Base-by-base conservation (phyloP, 2,797 vertebrate species). In the Acestrorhynchus altus region DNA sequence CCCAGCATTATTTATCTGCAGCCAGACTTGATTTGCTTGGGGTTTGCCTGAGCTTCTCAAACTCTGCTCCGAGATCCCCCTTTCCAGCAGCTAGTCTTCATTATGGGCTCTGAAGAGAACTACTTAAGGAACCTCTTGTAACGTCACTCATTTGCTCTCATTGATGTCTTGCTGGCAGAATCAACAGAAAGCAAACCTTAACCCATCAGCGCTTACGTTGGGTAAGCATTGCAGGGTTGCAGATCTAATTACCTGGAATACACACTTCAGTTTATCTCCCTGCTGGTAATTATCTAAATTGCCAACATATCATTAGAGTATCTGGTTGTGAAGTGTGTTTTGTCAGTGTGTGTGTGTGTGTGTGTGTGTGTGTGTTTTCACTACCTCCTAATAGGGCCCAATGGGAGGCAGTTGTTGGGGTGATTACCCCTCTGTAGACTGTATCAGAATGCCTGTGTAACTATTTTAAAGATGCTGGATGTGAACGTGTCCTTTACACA, bases 221-320 rank as follows among this genome's bases (percentile, higher is more conserved):
- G 59, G 64, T 72, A 67, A 75, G 64, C 75, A 87, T 78, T 85
- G 86, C 90, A 93, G 91, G 89, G 89, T 90, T 87, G 89, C 84
- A 94, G 94, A 93, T 94, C 95, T 95, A 97, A 98, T 98, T 98
- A 98, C 94, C 95, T 96, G 95, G 93, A 95, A 96, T 94, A 94
- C 95, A 95, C 96, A 95, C 95, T 96, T 96, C 92, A 93, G 95
- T 97, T 97, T 96, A 96, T 96, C 96, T 97, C 96, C 94, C 95
- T 95, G 93, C 95, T 91, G 95, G 95, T 96, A 96, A 96, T 97
- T 97, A 98, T 94, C 96, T 96, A 97, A 96, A 99, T 97, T 96
- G 96, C 94, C 89, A 90, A 96, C 95, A 96, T 96, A 96, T 97
- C 96, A 98, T 97, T 93, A 94, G 89, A 90, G 83, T 89, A 91